Base-by-base conservation (phyloP, 64 coral and sea anemone genomes). In the Dendronephthya gigantea region DNA sequence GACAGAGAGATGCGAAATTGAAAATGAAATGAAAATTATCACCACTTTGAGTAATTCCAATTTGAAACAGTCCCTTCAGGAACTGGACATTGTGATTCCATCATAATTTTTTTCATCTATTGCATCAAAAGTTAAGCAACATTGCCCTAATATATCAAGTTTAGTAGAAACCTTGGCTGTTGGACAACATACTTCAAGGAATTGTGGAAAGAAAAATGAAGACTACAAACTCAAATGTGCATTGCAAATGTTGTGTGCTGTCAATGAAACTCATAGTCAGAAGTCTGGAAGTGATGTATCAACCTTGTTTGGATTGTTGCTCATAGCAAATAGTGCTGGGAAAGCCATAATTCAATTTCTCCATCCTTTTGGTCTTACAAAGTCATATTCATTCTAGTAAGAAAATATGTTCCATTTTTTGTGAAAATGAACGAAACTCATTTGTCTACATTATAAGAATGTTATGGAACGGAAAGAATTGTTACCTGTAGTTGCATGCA, bases 331-430 rank as follows among this genome's bases (percentile, higher is more conserved):
- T 86, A 56, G 84, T 40, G 84, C 84, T 38, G 84, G 56, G 14
- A 86, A 86, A 39, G 36, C 19, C 39, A 39, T 86, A 50, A 17
- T 86, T 25, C 49, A 28, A n/a, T 68, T 56, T 39, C 84, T 86
- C 37, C 47, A 86, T 33, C 84, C 84, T 28, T 86, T 68, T 68
- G 51, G 84, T 16, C 56, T 86, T 37, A 55, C 47, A 48, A 86
- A 66, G 37, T 86, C 84, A 17, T 86, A 86, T 86, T 23, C 14
- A 59, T 86, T 66, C 84, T 86, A 86, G 58, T 86, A 86, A 40
- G 84, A 75, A 75, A 31, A 75, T 31, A 4, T 27, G 5, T 75
- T 75, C 2, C 16, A 27, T 75, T 16, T 75, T 75, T 27, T 1
- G 17, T 75, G 7, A 75, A n/a, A n/a, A n/a, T n/a, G n/a, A n/a